These are phyloP conservation scores for Marcusenius ussheri DNA, from an alignment of 2,113 vertebrate genomes.

Conservation along the genomic window DNA sequence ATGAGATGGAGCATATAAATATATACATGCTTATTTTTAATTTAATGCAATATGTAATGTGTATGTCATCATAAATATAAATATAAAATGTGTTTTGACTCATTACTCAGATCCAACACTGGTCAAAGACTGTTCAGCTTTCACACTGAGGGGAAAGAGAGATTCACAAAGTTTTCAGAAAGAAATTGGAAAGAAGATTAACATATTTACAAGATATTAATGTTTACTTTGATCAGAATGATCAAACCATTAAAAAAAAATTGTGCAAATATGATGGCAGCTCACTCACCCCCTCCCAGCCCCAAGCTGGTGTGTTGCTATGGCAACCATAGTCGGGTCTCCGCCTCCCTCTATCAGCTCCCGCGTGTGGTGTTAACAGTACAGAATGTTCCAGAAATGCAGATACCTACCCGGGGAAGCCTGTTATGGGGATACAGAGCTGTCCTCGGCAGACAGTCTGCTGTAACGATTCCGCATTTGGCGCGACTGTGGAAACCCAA, in stretches of 20 bases:
- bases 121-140: background rate
- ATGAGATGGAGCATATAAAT: background rate
- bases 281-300: background rate
- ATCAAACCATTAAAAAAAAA: background rate
- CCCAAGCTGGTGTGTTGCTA: background rate
- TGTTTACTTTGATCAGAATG: background rate
- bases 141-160: background rate
- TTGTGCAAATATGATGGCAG: background rate
- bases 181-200: background rate
- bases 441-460: background rate
- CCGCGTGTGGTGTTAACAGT: background rate
- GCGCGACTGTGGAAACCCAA: background rate
- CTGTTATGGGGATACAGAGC: background rate
- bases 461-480: background rate
- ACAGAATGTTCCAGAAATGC: background rate
- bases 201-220: background rate
- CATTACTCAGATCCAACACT: background rate
- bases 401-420: background rate
- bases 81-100: background rate
- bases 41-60: background rate
- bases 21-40: background rate
- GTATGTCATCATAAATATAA: background rate
- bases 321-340: conserved; percentile 4
- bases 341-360: conserved; percentile 5
- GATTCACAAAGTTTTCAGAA: background rate